phyloP scores from a whole-genome alignment of 1,140 invertebrate species.

The Cherax quadricarinatus region DNA sequence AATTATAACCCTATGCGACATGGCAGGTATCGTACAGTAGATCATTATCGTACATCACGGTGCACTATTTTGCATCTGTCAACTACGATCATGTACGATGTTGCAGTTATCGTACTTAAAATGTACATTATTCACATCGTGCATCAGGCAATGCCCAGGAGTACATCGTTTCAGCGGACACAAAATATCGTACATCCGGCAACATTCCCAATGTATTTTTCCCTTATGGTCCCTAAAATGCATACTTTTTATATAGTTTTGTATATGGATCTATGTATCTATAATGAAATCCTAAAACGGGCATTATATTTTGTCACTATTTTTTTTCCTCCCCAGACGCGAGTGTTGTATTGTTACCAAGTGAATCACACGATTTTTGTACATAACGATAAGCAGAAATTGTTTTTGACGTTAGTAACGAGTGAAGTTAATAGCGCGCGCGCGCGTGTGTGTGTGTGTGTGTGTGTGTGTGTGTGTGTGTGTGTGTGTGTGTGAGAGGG shows the following conservation, averaged over 20 bases:
- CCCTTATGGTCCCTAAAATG: background rate
- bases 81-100: no score
- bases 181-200: background rate
- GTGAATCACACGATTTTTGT: constrained; percentile 33
- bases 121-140: no score
- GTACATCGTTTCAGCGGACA: background rate
- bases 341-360: background rate
- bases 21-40: background rate
- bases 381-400: constrained; percentile 15
- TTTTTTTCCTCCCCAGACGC: background rate
- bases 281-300: background rate
- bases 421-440: background rate
- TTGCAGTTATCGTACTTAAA: no score
- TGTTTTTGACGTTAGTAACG: background rate
- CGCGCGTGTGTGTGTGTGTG: constrained; percentile 29
- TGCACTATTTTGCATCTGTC: background rate
- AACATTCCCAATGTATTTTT: constrained; percentile 5
- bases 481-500: constrained; percentile 8
- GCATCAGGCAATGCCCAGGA: background rate
- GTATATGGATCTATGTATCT: constrained; percentile 15
- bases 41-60: background rate
- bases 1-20: background rate
- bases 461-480: background rate
- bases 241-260: constrained; percentile 29
- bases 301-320: background rate